Percentiles rank a stretch among this genome's conserved stretches.
Evolutionary conservation across 2,113 vertebrate genomes (phyloP).

Genomic region (Oceanodroma tethys): DNA sequence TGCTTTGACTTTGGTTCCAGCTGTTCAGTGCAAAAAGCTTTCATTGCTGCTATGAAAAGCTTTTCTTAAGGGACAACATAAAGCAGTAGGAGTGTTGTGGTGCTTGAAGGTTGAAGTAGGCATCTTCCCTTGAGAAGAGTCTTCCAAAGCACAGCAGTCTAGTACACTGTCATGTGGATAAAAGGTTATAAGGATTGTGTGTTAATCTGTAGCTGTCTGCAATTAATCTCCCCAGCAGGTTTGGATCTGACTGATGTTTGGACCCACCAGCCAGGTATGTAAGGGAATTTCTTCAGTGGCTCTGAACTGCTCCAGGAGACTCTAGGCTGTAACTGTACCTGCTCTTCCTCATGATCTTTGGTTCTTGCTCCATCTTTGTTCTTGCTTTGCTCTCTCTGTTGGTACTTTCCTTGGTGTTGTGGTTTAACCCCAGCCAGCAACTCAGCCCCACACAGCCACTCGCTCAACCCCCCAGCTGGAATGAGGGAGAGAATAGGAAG

Average conservation of each 20-base stretch:
- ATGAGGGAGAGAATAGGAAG: too few species aligned
- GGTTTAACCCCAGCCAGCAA: too few species aligned
- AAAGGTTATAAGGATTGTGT: not conserved
- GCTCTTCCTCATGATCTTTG: not conserved
- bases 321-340: not conserved
- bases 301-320: not conserved
- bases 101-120: constrained; percentile 21
- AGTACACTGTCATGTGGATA: not conserved
- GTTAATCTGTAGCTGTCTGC: not conserved
- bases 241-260: not conserved
- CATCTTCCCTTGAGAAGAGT: not conserved
- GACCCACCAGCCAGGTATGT: not conserved
- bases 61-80: constrained; percentile 29
- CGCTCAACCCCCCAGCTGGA: too few species aligned
- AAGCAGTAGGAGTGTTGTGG: constrained; percentile 4
- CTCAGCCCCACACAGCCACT: too few species aligned
- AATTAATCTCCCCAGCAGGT: not conserved
- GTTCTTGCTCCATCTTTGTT: not conserved
- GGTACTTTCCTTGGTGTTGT: not conserved
- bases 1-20: constrained; percentile 51
- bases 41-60: constrained; percentile 12
- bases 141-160: not conserved
- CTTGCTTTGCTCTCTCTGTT: not conserved
- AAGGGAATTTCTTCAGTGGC: not conserved
- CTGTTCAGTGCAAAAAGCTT: constrained; percentile 45